Base-by-base conservation (phyloP, 1,140 invertebrate species). In the Colletes latitarsis region DNA sequence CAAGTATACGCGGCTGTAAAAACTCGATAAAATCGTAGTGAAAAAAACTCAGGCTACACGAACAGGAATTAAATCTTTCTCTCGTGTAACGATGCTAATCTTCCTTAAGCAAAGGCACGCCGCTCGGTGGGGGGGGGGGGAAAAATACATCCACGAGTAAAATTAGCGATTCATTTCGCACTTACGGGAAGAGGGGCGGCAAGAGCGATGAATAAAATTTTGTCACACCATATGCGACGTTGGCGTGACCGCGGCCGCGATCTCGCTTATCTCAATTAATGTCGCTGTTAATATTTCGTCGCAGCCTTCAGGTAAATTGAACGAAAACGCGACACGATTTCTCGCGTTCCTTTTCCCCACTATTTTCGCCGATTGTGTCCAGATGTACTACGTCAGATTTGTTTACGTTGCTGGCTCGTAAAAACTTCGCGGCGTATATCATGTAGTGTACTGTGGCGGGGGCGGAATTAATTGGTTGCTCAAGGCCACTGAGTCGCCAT, bases 211-310 rank as follows among this genome's bases (percentile, higher is more conserved):
- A 68, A 85, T 81, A 72, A 77, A 83, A 55, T 68, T 79, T 55
- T 60, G 68, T 83, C 78, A 53, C 60, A 53, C 10, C 57, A 14
- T 39, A 55, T 19, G 52, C 14, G 10, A 15, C 53, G 63, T 14
- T 82, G 52, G 58, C 70, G 68, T 83, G 77, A 84, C 66, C 68
- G 58, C 39, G 5, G 15, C 21, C 43, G n/a, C 49, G 41, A 58
- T 58, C 55, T 52, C 12, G 39, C 76, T 46, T 80, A 82, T 85
- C 81, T 82, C 58, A 85, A 85, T 86, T 82, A 86, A 86, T 53
- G 63, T 71, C 72, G 70, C 21, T 53, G 52, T 83, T 81, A 75
- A 81, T 87, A 81, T 66, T 55, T 76, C 55, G 80, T 81, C 55
- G 68, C 64, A 39, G 21, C 46, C 19, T 49, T 68, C 41, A 12